A percentile compares a stretch with the other conserved stretches of the same genome.
Evolutionary conservation across 1,140 invertebrate species (phyloP).

Genomic region (Dendrolimus kikuchii): DNA sequence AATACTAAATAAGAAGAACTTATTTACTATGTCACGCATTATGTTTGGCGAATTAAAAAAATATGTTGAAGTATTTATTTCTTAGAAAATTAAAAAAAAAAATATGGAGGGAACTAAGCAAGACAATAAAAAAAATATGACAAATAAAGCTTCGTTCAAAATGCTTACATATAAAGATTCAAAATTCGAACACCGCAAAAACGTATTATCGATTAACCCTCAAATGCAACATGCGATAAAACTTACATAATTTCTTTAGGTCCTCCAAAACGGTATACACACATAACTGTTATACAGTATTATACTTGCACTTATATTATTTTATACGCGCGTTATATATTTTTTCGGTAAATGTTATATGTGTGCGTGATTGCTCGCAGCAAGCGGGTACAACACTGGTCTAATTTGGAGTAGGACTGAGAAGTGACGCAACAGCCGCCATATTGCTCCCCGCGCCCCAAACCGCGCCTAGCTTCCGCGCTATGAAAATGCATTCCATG

Average conservation of each 20-base stretch:
- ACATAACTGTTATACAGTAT: slow-evolving; percentile 34
- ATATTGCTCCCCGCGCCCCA: slow-evolving; percentile 42
- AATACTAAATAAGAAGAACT: too few species aligned
- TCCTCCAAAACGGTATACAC: background rate
- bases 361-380: slow-evolving; percentile 20
- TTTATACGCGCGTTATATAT: slow-evolving; percentile 12
- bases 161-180: slow-evolving; percentile 11
- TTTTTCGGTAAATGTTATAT: slow-evolving; percentile 12
- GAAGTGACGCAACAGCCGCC: slow-evolving; percentile 63
- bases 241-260: too few species aligned
- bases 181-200: slow-evolving; percentile 14
- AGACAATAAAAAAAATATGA: too few species aligned
- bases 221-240: too few species aligned
- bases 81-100: too few species aligned
- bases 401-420: slow-evolving; percentile 58
- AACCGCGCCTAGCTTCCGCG: slow-evolving; percentile 48
- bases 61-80: too few species aligned
- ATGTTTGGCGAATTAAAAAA: too few species aligned
- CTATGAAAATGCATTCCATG: slow-evolving; percentile 47
- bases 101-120: too few species aligned
- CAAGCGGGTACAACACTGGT: slow-evolving; percentile 50
- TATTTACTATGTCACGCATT: too few species aligned
- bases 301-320: slow-evolving; percentile 13
- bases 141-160: too few species aligned
- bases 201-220: background rate